Conservation (phyloP, 2,888 invertebrate species). For the Mantis religiosa region DNA sequence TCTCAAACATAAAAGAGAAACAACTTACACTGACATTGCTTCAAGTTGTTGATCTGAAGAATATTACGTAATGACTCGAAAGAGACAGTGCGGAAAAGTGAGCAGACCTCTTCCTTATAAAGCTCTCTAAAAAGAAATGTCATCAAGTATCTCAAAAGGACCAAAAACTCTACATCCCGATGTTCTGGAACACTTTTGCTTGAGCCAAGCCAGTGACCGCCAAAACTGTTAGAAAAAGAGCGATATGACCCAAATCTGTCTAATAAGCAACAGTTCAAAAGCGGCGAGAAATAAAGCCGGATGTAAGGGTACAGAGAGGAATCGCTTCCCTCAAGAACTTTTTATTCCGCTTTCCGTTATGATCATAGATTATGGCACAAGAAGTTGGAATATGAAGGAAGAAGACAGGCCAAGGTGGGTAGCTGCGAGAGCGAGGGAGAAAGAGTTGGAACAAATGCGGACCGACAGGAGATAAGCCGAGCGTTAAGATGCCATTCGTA, state of each 20-base stretch:
- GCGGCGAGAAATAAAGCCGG: background rate
- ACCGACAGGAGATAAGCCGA: constrained; percentile 22
- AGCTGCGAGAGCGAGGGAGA: background rate
- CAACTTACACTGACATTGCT: background rate
- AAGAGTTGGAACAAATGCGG: constrained; percentile 20
- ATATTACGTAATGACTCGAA: background rate
- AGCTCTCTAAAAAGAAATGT: background rate
- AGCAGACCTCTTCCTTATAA: background rate
- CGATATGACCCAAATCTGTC: background rate
- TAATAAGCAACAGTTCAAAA: background rate
- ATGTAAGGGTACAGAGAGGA: background rate
- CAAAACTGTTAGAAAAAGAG: background rate
- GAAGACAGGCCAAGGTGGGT: background rate
- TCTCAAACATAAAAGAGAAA: background rate
- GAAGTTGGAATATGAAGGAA: constrained; percentile 1
- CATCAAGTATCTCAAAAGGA: background rate
- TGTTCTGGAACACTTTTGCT: background rate
- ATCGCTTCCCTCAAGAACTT: background rate
- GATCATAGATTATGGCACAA: constrained; percentile 1
- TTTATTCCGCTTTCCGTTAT: background rate
- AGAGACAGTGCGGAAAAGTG: too few relatives aligned
- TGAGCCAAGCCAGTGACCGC: background rate
- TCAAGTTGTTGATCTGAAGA: background rate
- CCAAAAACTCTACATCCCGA: background rate
- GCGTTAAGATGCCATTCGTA: constrained; percentile 26